A percentile compares a stretch with the other conserved stretches of the same genome.
Evolutionary conservation across 2,797 vertebrate species (phyloP).

Genomic region (Thaleichthys pacificus): DNA sequence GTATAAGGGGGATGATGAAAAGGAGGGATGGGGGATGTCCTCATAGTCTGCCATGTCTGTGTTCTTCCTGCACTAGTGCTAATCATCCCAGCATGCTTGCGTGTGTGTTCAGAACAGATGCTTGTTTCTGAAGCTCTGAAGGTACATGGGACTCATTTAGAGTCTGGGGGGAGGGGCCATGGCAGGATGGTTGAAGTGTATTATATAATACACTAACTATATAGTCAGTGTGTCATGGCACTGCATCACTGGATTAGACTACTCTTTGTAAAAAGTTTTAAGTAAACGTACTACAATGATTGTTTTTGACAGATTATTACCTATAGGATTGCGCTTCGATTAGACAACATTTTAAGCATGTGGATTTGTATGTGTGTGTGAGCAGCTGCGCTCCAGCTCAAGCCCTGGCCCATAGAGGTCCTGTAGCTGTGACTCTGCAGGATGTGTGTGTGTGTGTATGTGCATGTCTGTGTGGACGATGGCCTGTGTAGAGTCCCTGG

Average conservation of each 20-base stretch:
- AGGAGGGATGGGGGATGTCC: too few relatives aligned
- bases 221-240: too few relatives aligned
- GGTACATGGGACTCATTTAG: too few relatives aligned
- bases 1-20: too few relatives aligned
- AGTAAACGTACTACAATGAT: too few relatives aligned
- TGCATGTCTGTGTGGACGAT: conserved; percentile 6
- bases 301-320: too few relatives aligned
- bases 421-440: conserved; percentile 34
- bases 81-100: neutral
- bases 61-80: conserved; percentile 15
- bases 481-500: conserved; percentile 51
- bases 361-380: neutral
- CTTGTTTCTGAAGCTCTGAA: too few relatives aligned
- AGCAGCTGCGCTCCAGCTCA: conserved; percentile 27
- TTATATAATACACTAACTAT: too few relatives aligned
- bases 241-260: too few relatives aligned
- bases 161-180: too few relatives aligned
- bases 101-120: neutral
- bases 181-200: too few relatives aligned
- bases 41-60: conserved; percentile 23
- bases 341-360: neutral
- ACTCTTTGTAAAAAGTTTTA: too few relatives aligned
- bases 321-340: neutral
- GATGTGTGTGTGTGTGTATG: conserved; percentile 10
- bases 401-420: conserved; percentile 46